Base-by-base conservation (phyloP, 2,113 vertebrate genomes). In the Mirza zaza region DNA sequence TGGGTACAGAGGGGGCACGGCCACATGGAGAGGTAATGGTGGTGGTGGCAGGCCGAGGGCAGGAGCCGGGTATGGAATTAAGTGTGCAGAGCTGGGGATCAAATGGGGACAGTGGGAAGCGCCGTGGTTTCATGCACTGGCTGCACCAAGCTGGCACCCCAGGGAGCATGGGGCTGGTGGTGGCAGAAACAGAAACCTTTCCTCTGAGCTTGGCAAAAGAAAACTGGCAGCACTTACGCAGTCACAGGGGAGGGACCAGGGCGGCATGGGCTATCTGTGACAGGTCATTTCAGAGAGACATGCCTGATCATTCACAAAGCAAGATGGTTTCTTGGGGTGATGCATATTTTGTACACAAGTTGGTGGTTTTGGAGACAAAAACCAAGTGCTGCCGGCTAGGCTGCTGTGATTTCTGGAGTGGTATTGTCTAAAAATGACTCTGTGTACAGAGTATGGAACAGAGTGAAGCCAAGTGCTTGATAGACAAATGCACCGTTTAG, bases 351-450 rank as follows among this genome's bases (percentile, higher is more conserved):
- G 42, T 17, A 65, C 1, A 5, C 14, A 83, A 48, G 13, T 32
- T 57, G 39, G 82, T 57, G 52, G 55, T 75, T 87, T 76, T 29
- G 45, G 50, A 94, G 61, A 84, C 11, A 87, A 88, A 90, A 90
- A 39, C 27, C 71, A 45, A 52, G 39, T 65, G 50, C 15, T 65
- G 50, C 15, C 65, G 21, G 39, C 13, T 73, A 63, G 42, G 52
- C 27, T 95, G 95, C 45, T 91, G 55, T 61, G 34, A 88, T 81
- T 88, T 89, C 76, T 67, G 50, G 34, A 59, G 61, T 23, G 55
- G 55, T 77, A 42, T 4, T n/a, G 29, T 81, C 65, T 95, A 34
- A 73, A 11, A 52, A 77, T 73, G 48, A 84, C 23, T 81, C 45
- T 75, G n/a, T 39, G 14, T 29, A 48, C 67, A 50, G 77, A 94